A percentile compares a stretch with the other conserved stretches of the same genome.
phyloP scores from a whole-genome alignment of 2,888 invertebrate species.

The Epinotia demarniana region DNA sequence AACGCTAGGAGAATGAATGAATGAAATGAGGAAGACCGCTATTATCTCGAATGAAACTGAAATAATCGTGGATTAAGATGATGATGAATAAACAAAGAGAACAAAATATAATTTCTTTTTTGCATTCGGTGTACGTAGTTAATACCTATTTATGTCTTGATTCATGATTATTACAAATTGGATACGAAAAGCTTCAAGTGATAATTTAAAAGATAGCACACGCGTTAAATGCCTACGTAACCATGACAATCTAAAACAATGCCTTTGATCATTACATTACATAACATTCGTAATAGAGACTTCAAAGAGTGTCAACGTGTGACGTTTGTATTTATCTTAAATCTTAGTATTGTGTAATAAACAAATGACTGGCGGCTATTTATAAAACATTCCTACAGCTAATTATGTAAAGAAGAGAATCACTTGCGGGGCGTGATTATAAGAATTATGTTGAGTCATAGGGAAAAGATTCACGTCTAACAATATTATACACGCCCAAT shows the following conservation, averaged over 20 bases:
- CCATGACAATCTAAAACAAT: constrained; percentile 15
- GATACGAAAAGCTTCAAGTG: not conserved
- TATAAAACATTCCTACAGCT: not conserved
- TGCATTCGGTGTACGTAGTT: not conserved
- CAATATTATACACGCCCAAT: not conserved
- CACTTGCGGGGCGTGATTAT: not conserved
- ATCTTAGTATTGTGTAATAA: constrained; percentile 32
- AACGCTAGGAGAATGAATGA: too few relatives aligned
- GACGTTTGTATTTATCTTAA: constrained; percentile 37
- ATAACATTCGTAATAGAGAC: constrained; percentile 25
- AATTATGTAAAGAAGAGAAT: constrained; percentile 26
- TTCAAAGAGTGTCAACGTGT: constrained; percentile 29
- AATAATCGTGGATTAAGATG: too few relatives aligned
- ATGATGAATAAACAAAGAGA: too few relatives aligned
- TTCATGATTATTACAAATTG: not conserved
- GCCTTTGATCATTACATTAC: not conserved
- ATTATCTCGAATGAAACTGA: too few relatives aligned
- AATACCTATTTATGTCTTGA: not conserved
- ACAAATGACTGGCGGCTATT: constrained; percentile 15
- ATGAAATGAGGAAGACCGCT: too few relatives aligned
- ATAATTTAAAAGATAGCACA: not conserved
- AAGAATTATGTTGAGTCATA: not conserved
- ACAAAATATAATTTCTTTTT: not conserved
- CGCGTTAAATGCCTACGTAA: not conserved
- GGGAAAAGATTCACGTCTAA: not conserved